A percentile compares a stretch with the other conserved stretches of the same genome.
Evolutionary conservation across 1,140 invertebrate genomes (phyloP).

Genomic region (Drosophila mayri): DNA sequence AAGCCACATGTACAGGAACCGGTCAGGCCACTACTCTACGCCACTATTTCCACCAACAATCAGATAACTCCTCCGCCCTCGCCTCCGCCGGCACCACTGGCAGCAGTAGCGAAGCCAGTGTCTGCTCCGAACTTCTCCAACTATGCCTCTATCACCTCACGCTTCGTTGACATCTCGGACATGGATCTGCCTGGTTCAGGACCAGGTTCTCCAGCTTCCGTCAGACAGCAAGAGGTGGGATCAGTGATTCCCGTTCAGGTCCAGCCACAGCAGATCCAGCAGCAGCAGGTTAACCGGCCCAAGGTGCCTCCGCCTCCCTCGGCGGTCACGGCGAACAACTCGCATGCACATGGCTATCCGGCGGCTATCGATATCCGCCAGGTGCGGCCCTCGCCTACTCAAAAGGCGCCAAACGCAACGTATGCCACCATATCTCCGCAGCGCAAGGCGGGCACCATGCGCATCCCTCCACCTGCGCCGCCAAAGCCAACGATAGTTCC

Average conservation of each 20-base stretch:
- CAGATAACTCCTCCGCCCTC: conserved; percentile 64
- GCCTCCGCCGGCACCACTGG: conserved; percentile 40
- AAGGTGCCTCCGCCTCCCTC: conserved; percentile 73
- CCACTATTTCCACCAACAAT: conserved; percentile 72
- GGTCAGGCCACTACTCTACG: conserved; percentile 53
- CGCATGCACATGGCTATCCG: conserved; percentile 40
- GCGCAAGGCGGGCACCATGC: conserved; percentile 60
- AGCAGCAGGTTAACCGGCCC: conserved; percentile 23
- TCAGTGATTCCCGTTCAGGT: conserved; percentile 53
- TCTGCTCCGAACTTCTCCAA: conserved; percentile 35
- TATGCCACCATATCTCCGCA: conserved; percentile 67
- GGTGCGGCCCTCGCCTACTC: conserved; percentile 7
- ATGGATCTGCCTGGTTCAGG: conserved; percentile 37
- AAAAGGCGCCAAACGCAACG: conserved; percentile 27
- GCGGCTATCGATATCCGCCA: conserved; percentile 51
- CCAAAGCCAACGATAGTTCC: conserved; percentile 63
- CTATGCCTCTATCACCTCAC: conserved; percentile 59
- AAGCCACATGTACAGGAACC: conserved; percentile 19
- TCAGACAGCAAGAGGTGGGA: conserved; percentile 41
- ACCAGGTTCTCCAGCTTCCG: background rate
- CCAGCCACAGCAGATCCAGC: conserved; percentile 11
- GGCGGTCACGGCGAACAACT: conserved; percentile 55
- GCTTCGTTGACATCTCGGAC: conserved; percentile 67
- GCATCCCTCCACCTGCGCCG: conserved; percentile 57
- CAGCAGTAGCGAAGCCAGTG: background rate